Percentiles rank a stretch among this genome's conserved stretches.
phyloP scores from a whole-genome alignment of 2,888 invertebrate genomes.

The Muscina levida region DNA sequence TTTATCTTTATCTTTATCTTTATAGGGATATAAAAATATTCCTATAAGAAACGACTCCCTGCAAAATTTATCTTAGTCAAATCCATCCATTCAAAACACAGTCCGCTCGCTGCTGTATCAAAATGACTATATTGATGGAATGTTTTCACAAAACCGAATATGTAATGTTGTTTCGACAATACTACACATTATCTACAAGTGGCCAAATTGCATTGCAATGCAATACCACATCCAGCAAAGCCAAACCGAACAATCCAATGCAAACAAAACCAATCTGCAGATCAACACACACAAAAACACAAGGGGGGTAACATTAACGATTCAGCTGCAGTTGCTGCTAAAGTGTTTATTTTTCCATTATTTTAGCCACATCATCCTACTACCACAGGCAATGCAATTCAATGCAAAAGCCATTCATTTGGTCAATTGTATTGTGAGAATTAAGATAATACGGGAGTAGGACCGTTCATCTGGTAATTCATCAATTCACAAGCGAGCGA shows the following conservation, averaged over 20 bases:
- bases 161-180: conserved; percentile 9
- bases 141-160: background rate
- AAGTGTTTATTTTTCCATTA: conserved; percentile 24
- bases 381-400: background rate
- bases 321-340: conserved; percentile 47
- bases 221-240: conserved; percentile 5
- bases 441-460: too few relatives aligned
- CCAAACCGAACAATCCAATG: conserved; percentile 22
- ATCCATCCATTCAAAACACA: too few relatives aligned
- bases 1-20: too few relatives aligned
- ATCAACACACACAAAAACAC: too few relatives aligned
- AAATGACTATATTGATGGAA: conserved; percentile 47
- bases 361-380: conserved; percentile 44
- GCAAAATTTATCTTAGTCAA: too few relatives aligned
- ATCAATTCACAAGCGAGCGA: too few relatives aligned
- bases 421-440: conserved; percentile 29
- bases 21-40: too few relatives aligned
- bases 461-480: background rate
- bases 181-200: conserved; percentile 49
- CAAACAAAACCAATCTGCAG: background rate
- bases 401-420: conserved; percentile 51
- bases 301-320: conserved; percentile 73
- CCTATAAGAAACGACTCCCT: too few relatives aligned
- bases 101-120: too few relatives aligned
- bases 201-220: conserved; percentile 31